Conservation (phyloP, 2,113 vertebrate species). For the Numida meleagris region DNA sequence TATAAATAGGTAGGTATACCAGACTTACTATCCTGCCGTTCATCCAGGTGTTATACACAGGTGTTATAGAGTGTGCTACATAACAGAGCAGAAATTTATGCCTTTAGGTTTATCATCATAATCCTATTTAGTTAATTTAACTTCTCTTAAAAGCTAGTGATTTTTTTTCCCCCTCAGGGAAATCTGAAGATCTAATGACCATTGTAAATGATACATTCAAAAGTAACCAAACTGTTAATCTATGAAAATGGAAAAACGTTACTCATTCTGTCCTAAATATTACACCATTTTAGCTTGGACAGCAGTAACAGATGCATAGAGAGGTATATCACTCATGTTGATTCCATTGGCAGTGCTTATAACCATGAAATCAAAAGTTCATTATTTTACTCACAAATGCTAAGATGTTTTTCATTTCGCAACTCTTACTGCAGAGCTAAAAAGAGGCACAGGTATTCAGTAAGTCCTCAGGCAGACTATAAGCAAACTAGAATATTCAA, state of each 20-base stretch:
- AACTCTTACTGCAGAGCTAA: neutral
- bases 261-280: neutral
- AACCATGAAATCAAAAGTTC: neutral
- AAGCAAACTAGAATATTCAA: constrained; percentile 47
- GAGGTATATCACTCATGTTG: fast-evolving
- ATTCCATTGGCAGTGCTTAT: neutral
- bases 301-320: neutral
- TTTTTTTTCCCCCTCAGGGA: neutral
- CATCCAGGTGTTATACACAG: neutral
- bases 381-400: neutral
- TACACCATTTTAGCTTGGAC: neutral
- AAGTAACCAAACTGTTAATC: neutral
- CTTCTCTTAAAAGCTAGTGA: neutral
- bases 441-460: neutral
- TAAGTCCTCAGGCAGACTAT: constrained; percentile 8
- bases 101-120: neutral
- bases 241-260: neutral
- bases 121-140: neutral
- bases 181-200: neutral
- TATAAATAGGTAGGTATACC: no score
- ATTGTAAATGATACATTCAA: neutral
- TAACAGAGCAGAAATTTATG: neutral
- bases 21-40: neutral
- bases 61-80: neutral
- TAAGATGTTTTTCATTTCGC: neutral